Evolutionary conservation across 2,797 vertebrate genomes (phyloP), one percentile per base, ranked within the genome.

Genomic region (Cichlasoma orientale): DNA sequence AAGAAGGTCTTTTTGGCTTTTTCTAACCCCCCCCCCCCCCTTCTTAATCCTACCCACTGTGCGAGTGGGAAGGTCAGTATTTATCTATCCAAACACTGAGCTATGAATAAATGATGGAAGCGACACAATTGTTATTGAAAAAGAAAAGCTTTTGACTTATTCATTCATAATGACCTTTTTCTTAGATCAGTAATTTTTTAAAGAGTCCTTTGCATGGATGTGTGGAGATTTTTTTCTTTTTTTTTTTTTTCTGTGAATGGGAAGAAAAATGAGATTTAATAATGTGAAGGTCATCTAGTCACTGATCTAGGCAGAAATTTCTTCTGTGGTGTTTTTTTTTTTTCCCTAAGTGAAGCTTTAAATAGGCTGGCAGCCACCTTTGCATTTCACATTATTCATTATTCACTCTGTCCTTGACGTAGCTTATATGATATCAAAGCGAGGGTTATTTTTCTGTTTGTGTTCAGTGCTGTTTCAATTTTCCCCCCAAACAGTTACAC

Each of bases 361-460:
- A 90, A 87, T 81, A 82, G 63, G 47, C 52, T 57, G 53, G 55
- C 70, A 74, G 74, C 73, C 77, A 75, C 66, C 57, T 83, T 83
- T 85, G 75, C 41, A 29, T 86, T 85, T 77, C 69, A 12, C 70
- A 86, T 83, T 86, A 86, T 88, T 86, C 72, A 86, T 88, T 83
- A 81, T 87, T 86, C 74, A 68, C 53, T 73, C 70, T 77, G 63
- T 79, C 88, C 81, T 85, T 82, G 81, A 31, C 18, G 29, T 29
- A 44, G 36, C 66, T 77, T 31, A 69, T 78, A 21, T 74, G 31
- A 77, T 83, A 77, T 63, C 73, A 75, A 83, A 86, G 70, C 61
- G 83, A 71, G 72, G 56, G 31, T 78, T 81, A 58, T 83, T 82
- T 76, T 54, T 66, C 56, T 44, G 57, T 78, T 82, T 79, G 31